These are phyloP conservation scores for Ariopsis seemanni DNA, from an alignment of 2,113 vertebrate species.

Conservation along the genomic window DNA sequence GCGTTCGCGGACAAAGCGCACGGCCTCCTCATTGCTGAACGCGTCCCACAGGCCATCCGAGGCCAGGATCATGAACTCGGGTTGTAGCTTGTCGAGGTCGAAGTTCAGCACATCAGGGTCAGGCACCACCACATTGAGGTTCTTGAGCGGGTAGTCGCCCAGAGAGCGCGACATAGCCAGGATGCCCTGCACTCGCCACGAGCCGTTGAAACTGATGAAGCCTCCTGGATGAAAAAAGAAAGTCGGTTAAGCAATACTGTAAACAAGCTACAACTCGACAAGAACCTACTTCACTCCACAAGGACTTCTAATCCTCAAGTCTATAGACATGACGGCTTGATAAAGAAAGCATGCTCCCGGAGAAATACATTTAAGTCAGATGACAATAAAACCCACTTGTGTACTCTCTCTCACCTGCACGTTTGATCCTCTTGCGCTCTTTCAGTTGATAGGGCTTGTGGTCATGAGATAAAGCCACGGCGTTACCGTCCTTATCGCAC, in stretches of 20 bases:
- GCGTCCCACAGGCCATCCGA: constrained; percentile 98
- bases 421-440: constrained; percentile 97
- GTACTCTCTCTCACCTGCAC: constrained; percentile 80
- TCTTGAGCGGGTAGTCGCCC: constrained; percentile 97
- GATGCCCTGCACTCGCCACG: constrained; percentile 97
- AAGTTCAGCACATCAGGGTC: constrained; percentile 95
- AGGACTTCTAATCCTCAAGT: background rate
- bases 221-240: constrained; percentile 76
- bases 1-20: constrained; percentile 93
- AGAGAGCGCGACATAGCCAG: constrained; percentile 97
- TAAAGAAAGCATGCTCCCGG: too few species aligned
- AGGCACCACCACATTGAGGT: constrained; percentile 92
- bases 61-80: constrained; percentile 97
- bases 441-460: constrained; percentile 99
- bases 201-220: constrained; percentile 99
- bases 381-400: background rate
- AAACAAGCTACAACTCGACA: background rate
- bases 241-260: background rate
- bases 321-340: background rate
- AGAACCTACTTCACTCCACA: background rate
- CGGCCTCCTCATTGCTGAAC: constrained; percentile 98
- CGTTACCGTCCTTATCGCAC: constrained; percentile 96
- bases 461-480: constrained; percentile 93
- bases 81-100: constrained; percentile 96
- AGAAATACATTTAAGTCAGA: background rate